phyloP scores from a whole-genome alignment of 1,140 invertebrate species.

The Drosophila seguyi region DNA sequence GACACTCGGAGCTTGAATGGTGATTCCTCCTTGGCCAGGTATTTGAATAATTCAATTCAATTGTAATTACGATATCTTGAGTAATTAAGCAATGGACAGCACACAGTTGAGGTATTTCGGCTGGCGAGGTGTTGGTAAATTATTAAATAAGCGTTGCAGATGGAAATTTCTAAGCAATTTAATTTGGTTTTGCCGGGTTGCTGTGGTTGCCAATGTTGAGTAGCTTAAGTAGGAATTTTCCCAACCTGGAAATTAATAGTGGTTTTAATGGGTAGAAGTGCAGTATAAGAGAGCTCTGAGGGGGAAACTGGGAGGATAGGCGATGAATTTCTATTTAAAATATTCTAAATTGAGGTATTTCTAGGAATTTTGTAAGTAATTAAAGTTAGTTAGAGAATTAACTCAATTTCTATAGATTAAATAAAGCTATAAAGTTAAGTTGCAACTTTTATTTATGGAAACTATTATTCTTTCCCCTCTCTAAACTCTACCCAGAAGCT shows the following conservation, averaged over 20 bases:
- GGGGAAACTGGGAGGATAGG: background rate
- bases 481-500: background rate
- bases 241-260: background rate
- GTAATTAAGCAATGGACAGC: slow-evolving; percentile 36
- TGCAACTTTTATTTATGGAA: background rate
- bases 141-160: slow-evolving; percentile 29
- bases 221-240: background rate
- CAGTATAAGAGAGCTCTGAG: background rate
- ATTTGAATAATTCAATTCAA: slow-evolving; percentile 62
- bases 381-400: background rate
- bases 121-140: slow-evolving; percentile 36
- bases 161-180: slow-evolving; percentile 15
- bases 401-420: background rate
- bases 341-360: too few relatives aligned
- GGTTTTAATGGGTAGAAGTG: background rate
- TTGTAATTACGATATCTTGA: slow-evolving; percentile 49
- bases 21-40: slow-evolving; percentile 19
- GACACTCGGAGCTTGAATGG: background rate
- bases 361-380: background rate
- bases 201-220: slow-evolving; percentile 8
- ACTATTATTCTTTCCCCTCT: background rate
- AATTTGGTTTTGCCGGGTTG: slow-evolving; percentile 17
- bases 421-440: background rate
- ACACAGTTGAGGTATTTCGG: slow-evolving; percentile 6
- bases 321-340: background rate